Conservation (phyloP, 2,113 vertebrate species). For the Tiliqua scincoides region DNA sequence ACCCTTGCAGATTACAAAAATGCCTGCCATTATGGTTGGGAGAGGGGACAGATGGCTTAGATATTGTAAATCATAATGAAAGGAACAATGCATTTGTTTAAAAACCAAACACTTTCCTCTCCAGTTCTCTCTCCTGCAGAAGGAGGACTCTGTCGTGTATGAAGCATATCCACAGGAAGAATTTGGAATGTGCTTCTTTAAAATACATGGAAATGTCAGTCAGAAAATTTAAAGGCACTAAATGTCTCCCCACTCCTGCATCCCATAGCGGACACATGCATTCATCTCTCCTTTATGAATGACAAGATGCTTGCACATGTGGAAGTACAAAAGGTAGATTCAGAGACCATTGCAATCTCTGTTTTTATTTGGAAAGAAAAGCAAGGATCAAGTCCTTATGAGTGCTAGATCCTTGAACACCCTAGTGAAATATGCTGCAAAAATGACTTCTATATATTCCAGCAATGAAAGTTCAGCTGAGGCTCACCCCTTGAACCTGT, state of each 20-base stretch:
- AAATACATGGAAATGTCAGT: background rate
- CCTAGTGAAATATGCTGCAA: too few relatives aligned
- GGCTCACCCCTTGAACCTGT: background rate
- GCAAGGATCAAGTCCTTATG: background rate
- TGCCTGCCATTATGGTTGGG: too few relatives aligned
- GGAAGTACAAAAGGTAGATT: background rate
- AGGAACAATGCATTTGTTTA: too few relatives aligned
- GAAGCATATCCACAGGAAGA: background rate
- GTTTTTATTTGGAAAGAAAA: background rate
- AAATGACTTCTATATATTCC: background rate
- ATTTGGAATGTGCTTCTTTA: background rate
- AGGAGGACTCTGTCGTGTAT: background rate
- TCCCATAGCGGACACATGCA: too few relatives aligned
- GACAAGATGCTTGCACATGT: background rate
- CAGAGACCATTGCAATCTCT: background rate
- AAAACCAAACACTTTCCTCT: background rate
- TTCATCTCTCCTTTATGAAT: too few relatives aligned
- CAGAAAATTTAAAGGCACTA: background rate
- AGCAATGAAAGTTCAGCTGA: background rate
- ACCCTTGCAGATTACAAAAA: too few relatives aligned
- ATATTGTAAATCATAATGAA: too few relatives aligned
- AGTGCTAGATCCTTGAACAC: background rate
- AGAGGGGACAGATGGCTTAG: too few relatives aligned
- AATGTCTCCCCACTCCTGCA: background rate
- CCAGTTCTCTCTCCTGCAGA: background rate